Percentiles rank a stretch among this genome's conserved stretches.
Evolutionary conservation across 1,140 invertebrate genomes (phyloP).

Genomic region (Leucophenga varia): DNA sequence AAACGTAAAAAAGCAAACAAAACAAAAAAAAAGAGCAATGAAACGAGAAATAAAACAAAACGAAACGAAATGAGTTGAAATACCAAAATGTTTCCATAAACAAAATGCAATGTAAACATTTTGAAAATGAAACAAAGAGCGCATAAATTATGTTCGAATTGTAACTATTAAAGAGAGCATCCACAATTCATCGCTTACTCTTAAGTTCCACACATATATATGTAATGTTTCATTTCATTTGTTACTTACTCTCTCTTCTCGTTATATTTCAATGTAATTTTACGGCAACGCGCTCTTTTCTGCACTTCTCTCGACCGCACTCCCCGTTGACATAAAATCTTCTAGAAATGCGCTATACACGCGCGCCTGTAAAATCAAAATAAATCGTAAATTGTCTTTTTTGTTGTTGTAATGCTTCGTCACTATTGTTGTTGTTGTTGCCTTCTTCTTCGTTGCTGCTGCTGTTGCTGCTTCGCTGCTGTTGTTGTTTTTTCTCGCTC

Average conservation of each 20-base stretch:
- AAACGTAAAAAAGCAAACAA: constrained; percentile 5
- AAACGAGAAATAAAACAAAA: constrained; percentile 45
- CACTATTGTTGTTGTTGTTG: constrained; percentile 2
- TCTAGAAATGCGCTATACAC: not conserved
- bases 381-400: constrained; percentile 53
- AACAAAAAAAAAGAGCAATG: constrained; percentile 14
- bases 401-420: constrained; percentile 10
- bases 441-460: constrained; percentile 19
- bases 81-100: too few relatives aligned
- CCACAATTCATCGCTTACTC: constrained; percentile 40
- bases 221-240: too few relatives aligned
- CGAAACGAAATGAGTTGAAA: constrained; percentile 28
- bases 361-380: constrained; percentile 34
- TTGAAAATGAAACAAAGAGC: constrained; percentile 7
- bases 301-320: too few relatives aligned
- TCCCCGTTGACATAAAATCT: constrained; percentile 43
- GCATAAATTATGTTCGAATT: too few relatives aligned
- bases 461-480: constrained; percentile 1
- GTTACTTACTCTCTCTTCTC: too few relatives aligned
- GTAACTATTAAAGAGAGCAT: constrained; percentile 18
- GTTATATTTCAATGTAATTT: too few relatives aligned
- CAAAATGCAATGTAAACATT: constrained; percentile 17
- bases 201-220: too few relatives aligned
- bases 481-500: not conserved
- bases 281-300: too few relatives aligned